Percentiles rank a stretch among this genome's conserved stretches.
phyloP scores from a whole-genome alignment of 2,113 vertebrate species.

The Amphiprion percula region DNA sequence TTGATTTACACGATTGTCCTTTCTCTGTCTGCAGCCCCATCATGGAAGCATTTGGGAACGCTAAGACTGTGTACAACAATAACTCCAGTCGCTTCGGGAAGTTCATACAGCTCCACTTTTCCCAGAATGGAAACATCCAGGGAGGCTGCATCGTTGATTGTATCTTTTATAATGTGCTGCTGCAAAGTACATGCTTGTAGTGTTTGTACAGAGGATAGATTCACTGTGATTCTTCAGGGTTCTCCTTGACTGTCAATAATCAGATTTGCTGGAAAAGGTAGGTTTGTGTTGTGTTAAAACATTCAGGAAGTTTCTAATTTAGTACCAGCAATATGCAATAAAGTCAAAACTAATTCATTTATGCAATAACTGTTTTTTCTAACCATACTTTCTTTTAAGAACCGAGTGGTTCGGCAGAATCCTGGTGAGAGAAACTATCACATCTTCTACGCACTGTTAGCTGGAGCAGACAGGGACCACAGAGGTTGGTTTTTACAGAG shows the following conservation, averaged over 20 bases:
- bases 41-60: slow-evolving; percentile 94
- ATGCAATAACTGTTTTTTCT: background rate
- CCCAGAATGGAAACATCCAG: slow-evolving; percentile 91
- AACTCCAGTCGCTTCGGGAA: slow-evolving; percentile 96
- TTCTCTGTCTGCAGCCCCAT: slow-evolving; percentile 86
- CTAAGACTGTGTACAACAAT: slow-evolving; percentile 95
- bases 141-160: slow-evolving; percentile 93
- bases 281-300: slow-evolving; percentile 4
- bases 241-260: slow-evolving; percentile 68
- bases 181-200: background rate
- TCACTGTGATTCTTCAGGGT: background rate
- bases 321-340: background rate
- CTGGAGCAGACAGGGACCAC: slow-evolving; percentile 86
- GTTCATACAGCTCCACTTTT: slow-evolving; percentile 94
- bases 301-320: background rate
- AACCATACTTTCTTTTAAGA: slow-evolving; percentile 78
- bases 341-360: background rate
- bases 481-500: slow-evolving; percentile 82
- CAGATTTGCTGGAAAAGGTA: slow-evolving; percentile 88
- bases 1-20: background rate
- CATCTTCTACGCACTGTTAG: slow-evolving; percentile 92
- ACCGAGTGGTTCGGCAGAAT: slow-evolving; percentile 92
- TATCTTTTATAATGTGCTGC: slow-evolving; percentile 83
- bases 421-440: slow-evolving; percentile 93
- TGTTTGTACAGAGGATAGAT: background rate